These are phyloP conservation scores for Syrrhaptes paradoxus DNA, from an alignment of 2,113 vertebrate species.

Conservation along the genomic window DNA sequence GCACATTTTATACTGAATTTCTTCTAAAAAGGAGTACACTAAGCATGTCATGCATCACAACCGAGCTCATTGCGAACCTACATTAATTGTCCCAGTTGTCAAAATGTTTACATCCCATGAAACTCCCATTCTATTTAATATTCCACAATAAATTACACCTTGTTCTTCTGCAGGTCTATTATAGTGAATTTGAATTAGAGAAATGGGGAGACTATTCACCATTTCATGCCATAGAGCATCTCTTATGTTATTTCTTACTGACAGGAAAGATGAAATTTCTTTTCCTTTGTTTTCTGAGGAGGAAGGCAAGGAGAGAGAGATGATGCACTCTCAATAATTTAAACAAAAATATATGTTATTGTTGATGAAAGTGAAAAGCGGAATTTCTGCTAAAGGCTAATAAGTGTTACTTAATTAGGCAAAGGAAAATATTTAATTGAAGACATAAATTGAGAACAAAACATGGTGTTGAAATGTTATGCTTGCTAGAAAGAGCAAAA, in stretches of 20 bases:
- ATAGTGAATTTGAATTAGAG: not conserved
- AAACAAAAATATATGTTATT: not conserved
- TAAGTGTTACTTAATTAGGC: not conserved
- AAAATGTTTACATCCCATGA: not conserved
- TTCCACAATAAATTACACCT: not conserved
- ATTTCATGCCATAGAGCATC: slow-evolving; percentile 24
- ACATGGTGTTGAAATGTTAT: not conserved
- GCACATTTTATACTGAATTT: not conserved
- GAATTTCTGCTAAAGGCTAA: not conserved
- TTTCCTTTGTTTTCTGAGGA: not conserved
- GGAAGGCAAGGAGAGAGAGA: not conserved
- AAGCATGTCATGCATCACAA: not conserved
- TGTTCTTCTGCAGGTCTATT: not conserved
- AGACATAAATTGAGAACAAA: not conserved
- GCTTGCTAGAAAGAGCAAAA: not conserved
- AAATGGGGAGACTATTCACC: not conserved
- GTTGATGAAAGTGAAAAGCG: not conserved
- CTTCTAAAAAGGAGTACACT: not conserved
- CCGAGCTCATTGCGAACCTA: not conserved
- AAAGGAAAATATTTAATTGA: not conserved
- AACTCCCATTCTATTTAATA: slow-evolving; percentile 31
- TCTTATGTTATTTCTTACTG: slow-evolving; percentile 26
- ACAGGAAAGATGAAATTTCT: slow-evolving; percentile 26
- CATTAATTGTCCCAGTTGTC: not conserved
- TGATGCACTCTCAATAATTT: not conserved